Evolutionary conservation across 2,888 invertebrate species (phyloP).

Genomic region (Prosapia bicincta): DNA sequence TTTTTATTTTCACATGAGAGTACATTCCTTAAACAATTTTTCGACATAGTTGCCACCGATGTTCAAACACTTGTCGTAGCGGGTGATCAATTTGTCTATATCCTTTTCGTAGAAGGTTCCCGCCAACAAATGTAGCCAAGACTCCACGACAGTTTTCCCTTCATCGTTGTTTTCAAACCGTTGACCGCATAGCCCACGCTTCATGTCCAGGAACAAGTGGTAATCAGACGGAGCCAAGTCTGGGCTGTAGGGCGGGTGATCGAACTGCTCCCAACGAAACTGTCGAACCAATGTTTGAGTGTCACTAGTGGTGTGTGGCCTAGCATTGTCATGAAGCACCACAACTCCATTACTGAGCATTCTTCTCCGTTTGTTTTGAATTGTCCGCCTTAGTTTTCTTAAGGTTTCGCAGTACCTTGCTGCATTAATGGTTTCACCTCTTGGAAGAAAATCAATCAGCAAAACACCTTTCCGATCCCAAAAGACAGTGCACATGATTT

Average conservation of each 20-base stretch:
- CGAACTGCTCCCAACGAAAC: conserved; percentile 3
- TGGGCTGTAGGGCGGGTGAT: background rate
- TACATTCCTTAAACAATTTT: conserved; percentile 8
- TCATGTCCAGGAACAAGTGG: conserved; percentile 11
- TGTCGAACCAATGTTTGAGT: conserved; percentile 1
- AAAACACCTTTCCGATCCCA: conserved; percentile 36
- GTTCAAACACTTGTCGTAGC: conserved; percentile 4
- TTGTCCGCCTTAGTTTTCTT: conserved; percentile 27
- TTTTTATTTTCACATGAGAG: too few relatives aligned
- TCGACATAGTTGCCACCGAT: conserved; percentile 8
- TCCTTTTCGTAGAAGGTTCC: conserved; percentile 6
- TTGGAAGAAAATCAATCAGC: conserved; percentile 30
- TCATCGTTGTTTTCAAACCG: conserved; percentile 13
- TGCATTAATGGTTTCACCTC: conserved; percentile 29
- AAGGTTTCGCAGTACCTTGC: conserved; percentile 29
- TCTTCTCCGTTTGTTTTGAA: conserved; percentile 34
- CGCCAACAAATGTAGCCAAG: too few relatives aligned
- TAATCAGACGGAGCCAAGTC: conserved; percentile 3
- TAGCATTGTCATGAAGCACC: conserved; percentile 35
- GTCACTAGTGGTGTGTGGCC: conserved; percentile 28
- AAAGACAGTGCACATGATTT: conserved; percentile 37
- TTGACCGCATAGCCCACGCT: conserved; percentile 18
- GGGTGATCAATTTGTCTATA: background rate
- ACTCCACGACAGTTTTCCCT: too few relatives aligned
- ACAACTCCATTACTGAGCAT: conserved; percentile 30